Percentiles rank a stretch among this genome's conserved stretches.
phyloP scores from a whole-genome alignment of 37 sponge, comb jelly and placozoan species.

The Aplysina aerophoba region DNA sequence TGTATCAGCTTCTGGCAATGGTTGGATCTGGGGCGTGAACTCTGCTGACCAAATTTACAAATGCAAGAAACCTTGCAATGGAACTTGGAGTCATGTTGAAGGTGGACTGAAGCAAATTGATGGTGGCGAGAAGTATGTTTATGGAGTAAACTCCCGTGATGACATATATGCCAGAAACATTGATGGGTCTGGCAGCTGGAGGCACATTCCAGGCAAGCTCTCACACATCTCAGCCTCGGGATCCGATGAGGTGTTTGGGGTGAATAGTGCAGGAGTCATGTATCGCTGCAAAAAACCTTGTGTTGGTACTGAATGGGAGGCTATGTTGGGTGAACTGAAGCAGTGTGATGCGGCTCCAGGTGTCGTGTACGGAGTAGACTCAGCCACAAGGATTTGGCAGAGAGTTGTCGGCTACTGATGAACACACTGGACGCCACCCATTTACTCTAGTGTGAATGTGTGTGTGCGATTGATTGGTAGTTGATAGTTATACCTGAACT shows the following conservation, averaged over 20 bases:
- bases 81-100: slow-evolving; percentile 38
- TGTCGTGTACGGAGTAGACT: too few species aligned
- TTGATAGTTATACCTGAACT: too few species aligned
- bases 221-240: slow-evolving; percentile 60
- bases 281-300: too few species aligned
- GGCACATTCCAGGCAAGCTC: slow-evolving; percentile 41
- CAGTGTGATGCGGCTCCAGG: too few species aligned
- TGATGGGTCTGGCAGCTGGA: slow-evolving; percentile 40
- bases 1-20: slow-evolving; percentile 75
- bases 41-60: slow-evolving; percentile 48
- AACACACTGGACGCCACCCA: too few species aligned
- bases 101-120: slow-evolving; percentile 61
- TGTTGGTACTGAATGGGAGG: too few species aligned
- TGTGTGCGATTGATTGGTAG: too few species aligned
- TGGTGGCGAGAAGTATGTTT: slow-evolving; percentile 54
- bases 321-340: too few species aligned
- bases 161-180: slow-evolving; percentile 7
- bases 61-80: slow-evolving; percentile 73
- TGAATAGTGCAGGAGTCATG: neutral
- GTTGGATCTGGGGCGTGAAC: slow-evolving; percentile 74
- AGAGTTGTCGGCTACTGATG: too few species aligned
- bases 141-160: slow-evolving; percentile 47
- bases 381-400: too few species aligned
- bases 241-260: slow-evolving; percentile 50
- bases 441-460: too few species aligned